Percentiles rank a stretch among this genome's conserved stretches.
Conservation (phyloP, 2,797 vertebrate genomes). For the Arnoldichthys spilopterus region DNA sequence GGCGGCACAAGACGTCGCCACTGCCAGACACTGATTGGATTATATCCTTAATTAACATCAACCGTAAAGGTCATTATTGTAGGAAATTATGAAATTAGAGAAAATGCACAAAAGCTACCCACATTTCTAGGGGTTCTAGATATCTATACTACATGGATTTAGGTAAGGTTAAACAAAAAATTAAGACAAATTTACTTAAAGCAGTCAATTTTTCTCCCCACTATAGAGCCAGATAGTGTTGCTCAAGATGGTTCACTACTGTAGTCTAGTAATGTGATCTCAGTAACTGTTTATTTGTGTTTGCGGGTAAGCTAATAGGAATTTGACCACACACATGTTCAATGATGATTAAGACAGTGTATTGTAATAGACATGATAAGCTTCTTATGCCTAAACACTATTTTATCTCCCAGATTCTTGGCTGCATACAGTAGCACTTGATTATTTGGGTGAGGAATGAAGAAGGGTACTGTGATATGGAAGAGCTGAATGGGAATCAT, state of each 20-base stretch:
- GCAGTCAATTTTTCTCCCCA: background rate
- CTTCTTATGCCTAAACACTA: background rate
- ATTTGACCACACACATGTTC: conserved; percentile 2
- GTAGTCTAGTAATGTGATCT: background rate
- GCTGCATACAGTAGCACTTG: conserved; percentile 8
- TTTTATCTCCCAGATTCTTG: background rate
- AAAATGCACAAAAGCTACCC: background rate
- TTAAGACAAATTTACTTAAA: too few species aligned
- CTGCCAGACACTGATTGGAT: background rate
- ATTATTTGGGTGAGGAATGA: conserved; percentile 17
- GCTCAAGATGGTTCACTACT: background rate
- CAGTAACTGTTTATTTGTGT: conserved; percentile 18
- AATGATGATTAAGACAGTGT: background rate
- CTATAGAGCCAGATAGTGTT: background rate
- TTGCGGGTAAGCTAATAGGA: background rate
- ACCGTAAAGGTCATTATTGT: background rate
- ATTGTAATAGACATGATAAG: background rate
- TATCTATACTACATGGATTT: background rate
- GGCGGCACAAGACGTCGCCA: conserved; percentile 17
- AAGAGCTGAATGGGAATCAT: conserved; percentile 3
- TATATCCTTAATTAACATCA: background rate
- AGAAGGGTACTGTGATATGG: background rate
- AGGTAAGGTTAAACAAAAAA: background rate
- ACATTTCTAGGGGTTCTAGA: background rate
- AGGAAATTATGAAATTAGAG: background rate